Evolutionary conservation across 2,113 vertebrate genomes (phyloP), one percentile per base, ranked within the genome.

Genomic region (Carassius carassius): DNA sequence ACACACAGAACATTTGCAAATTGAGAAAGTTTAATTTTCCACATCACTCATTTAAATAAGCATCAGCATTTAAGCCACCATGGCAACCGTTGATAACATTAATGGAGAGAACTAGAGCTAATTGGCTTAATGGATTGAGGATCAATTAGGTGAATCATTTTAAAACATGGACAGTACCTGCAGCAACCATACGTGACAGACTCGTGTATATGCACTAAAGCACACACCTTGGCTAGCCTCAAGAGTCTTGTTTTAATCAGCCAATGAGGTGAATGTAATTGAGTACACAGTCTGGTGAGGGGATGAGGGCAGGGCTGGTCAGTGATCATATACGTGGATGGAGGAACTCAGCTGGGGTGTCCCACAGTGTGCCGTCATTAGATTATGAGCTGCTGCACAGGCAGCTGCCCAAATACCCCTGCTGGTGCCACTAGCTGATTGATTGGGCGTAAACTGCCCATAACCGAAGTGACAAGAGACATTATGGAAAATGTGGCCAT

Each of bases 121-220:
- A 91, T 91, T 91, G 90, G 88, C 83, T 83, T 29, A 62, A 88
- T 87, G 74, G 87, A 62, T 70, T 37, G 41, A 80, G 90, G 88
- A 93, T 92, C 91, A 92, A 94, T 93, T 89, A 88, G 14, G 89
- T 93, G 89, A 93, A 94, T 94, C 93, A 94, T 94, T 93, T 51
- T 92, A 93, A 90, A 84, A 78, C 86, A 90, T 73, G 86, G 90
- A 91, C 74, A 84, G 90, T 91, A 92, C 92, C 90, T 92, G 91
- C 87, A 88, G 85, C 86, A 79, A 77, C 90, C 91, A 92, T 91
- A 93, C 92, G 92, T 63, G 67, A n/a, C 14, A 54, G 32, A 67
- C 73, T 78, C 63, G 7, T 65, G 75, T 44, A 85, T 77, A 81
- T 80, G 86, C 72, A 54, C 21, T 76, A 67, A 88, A 56, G 56